Percentiles rank a stretch among this genome's conserved stretches.
Evolutionary conservation across 2,888 invertebrate species (phyloP).

Genomic region (Cosmia trapezina): DNA sequence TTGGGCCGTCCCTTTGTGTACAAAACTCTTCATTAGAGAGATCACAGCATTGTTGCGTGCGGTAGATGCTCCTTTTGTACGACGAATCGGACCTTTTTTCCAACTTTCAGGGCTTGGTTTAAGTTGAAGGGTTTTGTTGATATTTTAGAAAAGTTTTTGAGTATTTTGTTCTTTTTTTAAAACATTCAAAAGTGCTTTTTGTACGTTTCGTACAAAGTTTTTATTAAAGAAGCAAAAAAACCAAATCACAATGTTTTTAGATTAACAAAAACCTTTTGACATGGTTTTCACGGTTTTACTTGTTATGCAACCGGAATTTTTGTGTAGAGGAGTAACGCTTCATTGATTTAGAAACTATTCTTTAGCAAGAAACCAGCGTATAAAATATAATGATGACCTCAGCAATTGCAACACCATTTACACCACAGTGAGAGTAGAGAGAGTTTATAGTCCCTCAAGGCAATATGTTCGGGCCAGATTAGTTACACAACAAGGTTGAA

Average conservation of each 20-base stretch:
- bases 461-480: background rate
- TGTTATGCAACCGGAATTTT: background rate
- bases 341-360: background rate
- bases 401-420: background rate
- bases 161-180: background rate
- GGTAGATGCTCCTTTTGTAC: constrained; percentile 77
- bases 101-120: constrained; percentile 66
- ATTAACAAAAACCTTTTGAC: constrained; percentile 6
- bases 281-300: background rate
- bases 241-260: background rate
- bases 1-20: constrained; percentile 85
- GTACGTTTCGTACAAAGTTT: background rate
- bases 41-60: constrained; percentile 86
- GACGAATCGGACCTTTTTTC: constrained; percentile 76
- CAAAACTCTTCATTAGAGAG: constrained; percentile 89
- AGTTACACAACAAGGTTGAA: background rate
- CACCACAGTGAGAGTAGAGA: background rate
- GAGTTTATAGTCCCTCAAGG: constrained; percentile 18
- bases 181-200: background rate
- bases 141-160: constrained; percentile 52
- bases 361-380: background rate
- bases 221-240: background rate
- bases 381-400: background rate
- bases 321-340: background rate
- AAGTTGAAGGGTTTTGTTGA: constrained; percentile 61